A percentile compares a stretch with the other conserved stretches of the same genome.
Evolutionary conservation across 2,113 vertebrate species (phyloP).

Genomic region (Trachemys scripta): DNA sequence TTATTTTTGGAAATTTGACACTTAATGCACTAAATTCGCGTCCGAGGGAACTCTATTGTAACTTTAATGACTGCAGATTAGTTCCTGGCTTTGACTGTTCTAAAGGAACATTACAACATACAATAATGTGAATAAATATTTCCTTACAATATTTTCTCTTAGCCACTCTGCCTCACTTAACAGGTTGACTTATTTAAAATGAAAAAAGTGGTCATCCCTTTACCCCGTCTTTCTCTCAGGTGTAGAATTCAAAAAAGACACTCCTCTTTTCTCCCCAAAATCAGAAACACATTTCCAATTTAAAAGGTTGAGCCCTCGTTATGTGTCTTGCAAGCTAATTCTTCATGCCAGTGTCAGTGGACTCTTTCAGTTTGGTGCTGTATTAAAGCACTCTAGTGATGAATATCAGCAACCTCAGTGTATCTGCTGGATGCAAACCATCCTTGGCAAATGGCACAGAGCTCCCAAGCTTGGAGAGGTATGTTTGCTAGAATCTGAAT

Average conservation of each 20-base stretch:
- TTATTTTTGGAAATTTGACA: not conserved
- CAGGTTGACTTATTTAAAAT: not conserved
- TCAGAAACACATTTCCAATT: not conserved
- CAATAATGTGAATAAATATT: not conserved
- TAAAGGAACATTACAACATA: not conserved
- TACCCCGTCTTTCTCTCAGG: not conserved
- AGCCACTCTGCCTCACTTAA: not conserved
- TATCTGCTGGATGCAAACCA: not conserved
- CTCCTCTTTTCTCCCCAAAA: not conserved
- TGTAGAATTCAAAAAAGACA: not conserved
- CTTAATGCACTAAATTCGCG: not conserved
- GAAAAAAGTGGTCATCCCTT: not conserved
- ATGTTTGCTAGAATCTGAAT: conserved; percentile 43
- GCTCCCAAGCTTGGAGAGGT: not conserved
- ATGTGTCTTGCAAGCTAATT: conserved; percentile 53
- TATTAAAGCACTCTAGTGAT: not conserved
- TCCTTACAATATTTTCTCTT: not conserved
- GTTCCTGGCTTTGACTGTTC: not conserved
- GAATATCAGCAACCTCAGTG: not conserved
- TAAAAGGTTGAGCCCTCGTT: not conserved
- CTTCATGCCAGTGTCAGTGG: not conserved
- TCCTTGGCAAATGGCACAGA: not conserved
- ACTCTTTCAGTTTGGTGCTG: conserved; percentile 18
- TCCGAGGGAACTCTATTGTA: not conserved
- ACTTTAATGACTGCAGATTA: not conserved